Conservation (phyloP, 2,797 vertebrate species). For the Anas georgica region DNA sequence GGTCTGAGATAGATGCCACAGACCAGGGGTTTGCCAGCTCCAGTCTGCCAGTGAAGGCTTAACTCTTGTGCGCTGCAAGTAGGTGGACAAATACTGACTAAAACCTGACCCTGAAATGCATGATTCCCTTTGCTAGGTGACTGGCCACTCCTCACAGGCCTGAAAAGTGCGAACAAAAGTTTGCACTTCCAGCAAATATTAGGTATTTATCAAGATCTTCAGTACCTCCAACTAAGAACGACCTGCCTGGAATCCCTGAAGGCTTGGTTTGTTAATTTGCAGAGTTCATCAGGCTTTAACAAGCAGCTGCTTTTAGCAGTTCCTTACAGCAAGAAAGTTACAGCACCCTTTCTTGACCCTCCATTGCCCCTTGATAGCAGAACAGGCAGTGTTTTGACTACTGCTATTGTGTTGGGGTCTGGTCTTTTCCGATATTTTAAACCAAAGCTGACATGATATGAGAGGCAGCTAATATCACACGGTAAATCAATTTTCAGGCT, state of each 20-base stretch:
- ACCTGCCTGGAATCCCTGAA: not conserved
- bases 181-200: not conserved
- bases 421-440: not conserved
- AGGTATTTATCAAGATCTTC: not conserved
- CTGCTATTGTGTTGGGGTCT: not conserved
- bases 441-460: not conserved
- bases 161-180: not conserved
- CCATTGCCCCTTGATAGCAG: not conserved
- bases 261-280: not conserved
- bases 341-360: not conserved
- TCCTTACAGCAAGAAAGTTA: not conserved
- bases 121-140: rapidly evolving
- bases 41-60: not conserved
- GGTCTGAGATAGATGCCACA: not conserved
- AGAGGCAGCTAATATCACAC: not conserved
- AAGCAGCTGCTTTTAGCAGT: not conserved
- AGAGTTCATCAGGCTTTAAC: not conserved
- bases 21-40: not conserved
- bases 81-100: not conserved
- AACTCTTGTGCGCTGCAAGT: not conserved
- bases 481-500: not conserved
- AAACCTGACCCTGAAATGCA: not conserved
- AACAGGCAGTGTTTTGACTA: not conserved
- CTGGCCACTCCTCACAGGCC: not conserved
- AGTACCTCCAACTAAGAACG: not conserved